phyloP scores from a whole-genome alignment of 2,797 vertebrate genomes.

The Poeciliopsis paucimaculata region DNA sequence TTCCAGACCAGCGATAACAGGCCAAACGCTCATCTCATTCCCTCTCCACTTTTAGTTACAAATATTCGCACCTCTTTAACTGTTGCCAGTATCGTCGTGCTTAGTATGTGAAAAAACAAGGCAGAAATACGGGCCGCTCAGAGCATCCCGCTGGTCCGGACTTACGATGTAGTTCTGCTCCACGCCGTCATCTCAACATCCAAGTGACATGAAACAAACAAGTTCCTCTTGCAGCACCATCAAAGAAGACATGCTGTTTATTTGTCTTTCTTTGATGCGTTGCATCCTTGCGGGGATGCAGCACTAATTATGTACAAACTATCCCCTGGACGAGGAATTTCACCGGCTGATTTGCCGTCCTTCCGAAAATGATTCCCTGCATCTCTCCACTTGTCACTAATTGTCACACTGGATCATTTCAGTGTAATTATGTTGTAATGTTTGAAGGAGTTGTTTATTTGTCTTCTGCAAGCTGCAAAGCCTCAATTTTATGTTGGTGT shows the following conservation, averaged over 20 bases:
- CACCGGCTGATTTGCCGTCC: constrained; percentile 13
- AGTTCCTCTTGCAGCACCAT: neutral
- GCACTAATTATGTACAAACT: constrained; percentile 43
- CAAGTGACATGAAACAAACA: constrained; percentile 26
- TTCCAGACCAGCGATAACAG: neutral
- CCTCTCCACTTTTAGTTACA: neutral
- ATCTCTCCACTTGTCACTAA: constrained; percentile 42
- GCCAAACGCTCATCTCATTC: neutral
- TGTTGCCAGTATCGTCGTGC: neutral
- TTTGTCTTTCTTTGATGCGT: constrained; percentile 35
- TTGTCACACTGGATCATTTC: constrained; percentile 19
- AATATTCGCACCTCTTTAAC: neutral
- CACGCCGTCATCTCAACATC: neutral
- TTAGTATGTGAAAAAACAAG: constrained; percentile 9
- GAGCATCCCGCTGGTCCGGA: neutral
- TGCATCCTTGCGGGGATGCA: constrained; percentile 28
- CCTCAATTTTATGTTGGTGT: constrained; percentile 22
- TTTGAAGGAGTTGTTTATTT: constrained; percentile 35
- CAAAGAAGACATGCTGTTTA: constrained; percentile 33
- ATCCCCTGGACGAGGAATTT: constrained; percentile 27
- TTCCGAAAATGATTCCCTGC: constrained; percentile 21
- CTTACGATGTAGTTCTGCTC: constrained; percentile 10
- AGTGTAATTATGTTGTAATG: constrained; percentile 27
- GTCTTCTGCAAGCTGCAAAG: constrained; percentile 17
- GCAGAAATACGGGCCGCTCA: neutral